phyloP scores from a whole-genome alignment of 2,797 vertebrate species.

The Lemur catta region DNA sequence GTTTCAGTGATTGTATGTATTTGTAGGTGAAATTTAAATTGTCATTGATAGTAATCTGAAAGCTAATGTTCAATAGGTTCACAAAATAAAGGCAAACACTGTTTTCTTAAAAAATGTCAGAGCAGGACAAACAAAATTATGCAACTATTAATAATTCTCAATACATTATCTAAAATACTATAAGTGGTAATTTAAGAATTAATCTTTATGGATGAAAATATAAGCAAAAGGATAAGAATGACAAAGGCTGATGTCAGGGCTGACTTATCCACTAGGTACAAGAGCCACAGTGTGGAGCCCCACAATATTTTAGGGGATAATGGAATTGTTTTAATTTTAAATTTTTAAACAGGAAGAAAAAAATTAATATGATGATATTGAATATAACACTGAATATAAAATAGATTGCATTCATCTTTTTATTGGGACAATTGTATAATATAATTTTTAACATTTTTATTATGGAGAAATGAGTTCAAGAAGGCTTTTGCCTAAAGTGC shows the following conservation, averaged over 20 bases:
- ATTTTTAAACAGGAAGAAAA: not conserved
- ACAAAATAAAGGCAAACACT: not conserved
- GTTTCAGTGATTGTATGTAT: not conserved
- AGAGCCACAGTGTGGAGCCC: rapidly evolving
- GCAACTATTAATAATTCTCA: not conserved
- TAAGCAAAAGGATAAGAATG: not conserved
- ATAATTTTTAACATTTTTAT: not conserved
- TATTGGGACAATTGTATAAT: not conserved
- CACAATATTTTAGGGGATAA: not conserved
- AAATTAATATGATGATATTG: not conserved
- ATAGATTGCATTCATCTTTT: not conserved
- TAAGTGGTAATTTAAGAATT: not conserved
- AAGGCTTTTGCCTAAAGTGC: not conserved
- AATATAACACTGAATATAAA: not conserved
- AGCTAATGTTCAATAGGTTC: not conserved
- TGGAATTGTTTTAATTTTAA: not conserved
- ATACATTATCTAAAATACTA: not conserved
- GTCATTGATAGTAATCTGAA: not conserved
- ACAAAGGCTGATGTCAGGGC: not conserved
- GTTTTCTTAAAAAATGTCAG: not conserved
- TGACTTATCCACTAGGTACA: not conserved
- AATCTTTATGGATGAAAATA: not conserved
- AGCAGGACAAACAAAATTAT: not conserved
- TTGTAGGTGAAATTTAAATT: conserved; percentile 6
- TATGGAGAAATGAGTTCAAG: not conserved